phyloP scores from a whole-genome alignment of 2,797 vertebrate genomes.

The Discoglossus pictus region DNA sequence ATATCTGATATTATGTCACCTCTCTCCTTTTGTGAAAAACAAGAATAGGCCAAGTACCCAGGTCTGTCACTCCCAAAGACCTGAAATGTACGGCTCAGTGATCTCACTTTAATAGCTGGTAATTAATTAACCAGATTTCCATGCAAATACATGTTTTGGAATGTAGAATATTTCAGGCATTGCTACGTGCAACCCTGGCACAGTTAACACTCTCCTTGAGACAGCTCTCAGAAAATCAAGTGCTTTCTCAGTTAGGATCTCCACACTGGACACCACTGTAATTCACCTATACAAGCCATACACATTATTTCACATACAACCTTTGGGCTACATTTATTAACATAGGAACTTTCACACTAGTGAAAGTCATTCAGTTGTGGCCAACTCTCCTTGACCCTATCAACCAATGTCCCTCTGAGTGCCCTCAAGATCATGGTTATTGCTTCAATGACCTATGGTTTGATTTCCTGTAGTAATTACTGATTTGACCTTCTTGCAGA shows the following conservation, averaged over 20 bases:
- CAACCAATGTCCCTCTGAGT: too few species aligned
- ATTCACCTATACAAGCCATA: too few species aligned
- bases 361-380: too few species aligned
- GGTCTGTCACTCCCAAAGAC: conserved; percentile 18
- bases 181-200: conserved; percentile 33
- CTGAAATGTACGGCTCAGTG: conserved; percentile 36
- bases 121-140: conserved; percentile 42
- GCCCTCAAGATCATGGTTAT: too few species aligned
- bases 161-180: conserved; percentile 40
- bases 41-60: background rate
- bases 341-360: too few species aligned
- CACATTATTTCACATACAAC: too few species aligned
- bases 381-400: too few species aligned
- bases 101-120: conserved; percentile 43
- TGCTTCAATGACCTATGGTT: too few species aligned
- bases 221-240: conserved; percentile 13
- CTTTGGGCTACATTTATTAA: too few species aligned
- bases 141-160: conserved; percentile 47
- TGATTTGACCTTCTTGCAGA: too few species aligned
- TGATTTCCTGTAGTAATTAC: too few species aligned
- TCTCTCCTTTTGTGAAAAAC: conserved; percentile 10
- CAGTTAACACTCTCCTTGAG: conserved; percentile 13
- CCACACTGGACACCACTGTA: background rate
- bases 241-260: background rate
- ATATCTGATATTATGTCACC: too few species aligned